phyloP scores from a whole-genome alignment of 2,797 vertebrate species.

The Microchirus variegatus region DNA sequence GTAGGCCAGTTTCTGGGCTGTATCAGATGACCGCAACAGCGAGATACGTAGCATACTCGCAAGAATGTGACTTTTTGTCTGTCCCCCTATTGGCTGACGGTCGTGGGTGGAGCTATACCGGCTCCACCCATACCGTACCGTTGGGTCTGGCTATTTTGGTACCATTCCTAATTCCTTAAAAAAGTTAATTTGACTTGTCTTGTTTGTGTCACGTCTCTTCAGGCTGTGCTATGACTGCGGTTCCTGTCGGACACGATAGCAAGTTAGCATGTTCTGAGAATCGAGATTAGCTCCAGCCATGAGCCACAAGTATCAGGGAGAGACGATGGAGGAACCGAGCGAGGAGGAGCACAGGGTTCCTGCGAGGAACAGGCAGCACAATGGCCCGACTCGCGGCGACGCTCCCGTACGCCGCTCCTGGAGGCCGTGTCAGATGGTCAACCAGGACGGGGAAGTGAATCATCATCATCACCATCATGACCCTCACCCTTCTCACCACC shows the following conservation, averaged over 20 bases:
- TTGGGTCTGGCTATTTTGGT: too few relatives aligned
- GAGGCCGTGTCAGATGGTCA: constrained; percentile 82
- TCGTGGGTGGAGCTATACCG: too few relatives aligned
- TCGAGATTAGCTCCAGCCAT: constrained; percentile 55
- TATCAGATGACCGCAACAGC: too few relatives aligned
- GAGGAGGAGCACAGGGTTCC: constrained; percentile 58
- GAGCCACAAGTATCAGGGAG: constrained; percentile 70
- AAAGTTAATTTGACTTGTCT: neutral
- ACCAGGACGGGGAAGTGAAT: constrained; percentile 72
- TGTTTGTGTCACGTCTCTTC: constrained; percentile 12
- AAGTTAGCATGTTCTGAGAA: constrained; percentile 58
- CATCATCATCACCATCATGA: constrained; percentile 67
- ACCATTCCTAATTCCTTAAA: too few relatives aligned
- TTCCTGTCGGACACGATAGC: constrained; percentile 43
- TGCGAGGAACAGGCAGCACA: constrained; percentile 50
- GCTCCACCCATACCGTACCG: too few relatives aligned
- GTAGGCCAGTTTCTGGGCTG: too few relatives aligned
- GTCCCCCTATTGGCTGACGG: too few relatives aligned
- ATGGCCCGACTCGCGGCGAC: constrained; percentile 48
- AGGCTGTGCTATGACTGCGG: constrained; percentile 39
- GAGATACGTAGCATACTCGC: too few relatives aligned
- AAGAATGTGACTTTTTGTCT: too few relatives aligned
- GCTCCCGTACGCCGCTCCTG: constrained; percentile 70
- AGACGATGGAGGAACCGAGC: constrained; percentile 29
- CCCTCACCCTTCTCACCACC: constrained; percentile 43